phyloP scores from a whole-genome alignment of 2,888 invertebrate genomes.

The Ormyrus nitidulus region DNA sequence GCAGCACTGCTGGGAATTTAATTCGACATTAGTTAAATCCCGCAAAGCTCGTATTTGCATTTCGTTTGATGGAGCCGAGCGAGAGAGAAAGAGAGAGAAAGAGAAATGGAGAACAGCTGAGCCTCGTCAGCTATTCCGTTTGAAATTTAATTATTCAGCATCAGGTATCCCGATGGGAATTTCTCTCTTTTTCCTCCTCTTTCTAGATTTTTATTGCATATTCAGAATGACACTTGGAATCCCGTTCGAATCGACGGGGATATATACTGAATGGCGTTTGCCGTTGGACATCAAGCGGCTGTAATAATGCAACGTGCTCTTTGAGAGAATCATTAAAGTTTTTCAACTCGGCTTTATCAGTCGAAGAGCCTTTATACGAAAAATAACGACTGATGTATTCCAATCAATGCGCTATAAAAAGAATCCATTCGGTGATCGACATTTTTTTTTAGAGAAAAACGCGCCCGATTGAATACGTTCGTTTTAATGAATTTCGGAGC shows the following conservation, averaged over 20 bases:
- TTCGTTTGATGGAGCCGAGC: slow-evolving; percentile 50
- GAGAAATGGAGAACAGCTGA: slow-evolving; percentile 25
- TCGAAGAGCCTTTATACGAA: too few relatives aligned
- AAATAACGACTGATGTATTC: too few relatives aligned
- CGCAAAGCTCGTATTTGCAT: slow-evolving; percentile 56
- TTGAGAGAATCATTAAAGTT: too few relatives aligned
- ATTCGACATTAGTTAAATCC: slow-evolving; percentile 66
- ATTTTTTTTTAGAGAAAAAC: too few relatives aligned
- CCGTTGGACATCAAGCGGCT: too few relatives aligned
- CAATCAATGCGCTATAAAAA: too few relatives aligned
- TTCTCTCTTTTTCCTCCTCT: not conserved
- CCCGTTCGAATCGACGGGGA: slow-evolving; percentile 12
- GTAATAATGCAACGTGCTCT: too few relatives aligned
- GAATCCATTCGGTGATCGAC: too few relatives aligned
- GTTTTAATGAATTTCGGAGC: too few relatives aligned
- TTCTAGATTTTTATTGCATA: slow-evolving; percentile 13
- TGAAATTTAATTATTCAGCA: slow-evolving; percentile 50
- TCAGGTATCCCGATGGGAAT: slow-evolving; percentile 15
- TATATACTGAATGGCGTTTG: slow-evolving; percentile 13
- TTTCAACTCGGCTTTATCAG: too few relatives aligned
- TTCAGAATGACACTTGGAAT: slow-evolving; percentile 36
- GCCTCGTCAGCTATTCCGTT: slow-evolving; percentile 38
- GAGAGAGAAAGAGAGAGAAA: slow-evolving; percentile 12
- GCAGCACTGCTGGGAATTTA: slow-evolving; percentile 61
- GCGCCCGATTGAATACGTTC: too few relatives aligned